These are phyloP conservation scores for Arctocebus calabarensis DNA, from an alignment of 2,797 vertebrate genomes.

Conservation along the genomic window DNA sequence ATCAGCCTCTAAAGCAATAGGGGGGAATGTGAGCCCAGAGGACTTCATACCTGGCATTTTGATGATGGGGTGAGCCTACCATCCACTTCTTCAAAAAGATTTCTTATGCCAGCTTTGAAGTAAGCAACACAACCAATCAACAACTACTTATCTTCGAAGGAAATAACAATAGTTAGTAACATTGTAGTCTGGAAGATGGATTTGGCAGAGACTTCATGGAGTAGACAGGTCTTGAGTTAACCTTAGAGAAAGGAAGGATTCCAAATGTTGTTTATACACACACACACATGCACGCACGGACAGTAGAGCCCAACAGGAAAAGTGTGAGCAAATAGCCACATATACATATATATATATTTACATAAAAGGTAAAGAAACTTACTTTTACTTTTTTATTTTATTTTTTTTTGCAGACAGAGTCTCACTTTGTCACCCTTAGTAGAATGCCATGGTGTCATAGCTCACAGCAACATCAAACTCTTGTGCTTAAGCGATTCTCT, in stretches of 20 bases:
- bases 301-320: not conserved
- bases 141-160: not conserved
- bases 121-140: not conserved
- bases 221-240: not conserved
- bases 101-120: not conserved
- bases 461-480: no score
- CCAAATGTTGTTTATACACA: not conserved
- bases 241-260: constrained; percentile 13
- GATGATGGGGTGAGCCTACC: not conserved
- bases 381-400: no score
- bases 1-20: not conserved
- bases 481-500: no score
- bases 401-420: no score
- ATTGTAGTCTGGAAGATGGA: not conserved
- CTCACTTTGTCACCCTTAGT: no score
- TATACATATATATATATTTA: not conserved
- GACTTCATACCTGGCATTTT: not conserved
- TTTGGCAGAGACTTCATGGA: not conserved
- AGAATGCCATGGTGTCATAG: no score
- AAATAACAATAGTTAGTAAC: not conserved
- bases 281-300: not conserved
- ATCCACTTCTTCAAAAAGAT: not conserved
- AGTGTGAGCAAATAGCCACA: not conserved
- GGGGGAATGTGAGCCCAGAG: not conserved
- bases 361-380: not conserved